These are phyloP conservation scores for Labrus mixtus DNA, from an alignment of 2,113 vertebrate genomes.

Conservation along the genomic window DNA sequence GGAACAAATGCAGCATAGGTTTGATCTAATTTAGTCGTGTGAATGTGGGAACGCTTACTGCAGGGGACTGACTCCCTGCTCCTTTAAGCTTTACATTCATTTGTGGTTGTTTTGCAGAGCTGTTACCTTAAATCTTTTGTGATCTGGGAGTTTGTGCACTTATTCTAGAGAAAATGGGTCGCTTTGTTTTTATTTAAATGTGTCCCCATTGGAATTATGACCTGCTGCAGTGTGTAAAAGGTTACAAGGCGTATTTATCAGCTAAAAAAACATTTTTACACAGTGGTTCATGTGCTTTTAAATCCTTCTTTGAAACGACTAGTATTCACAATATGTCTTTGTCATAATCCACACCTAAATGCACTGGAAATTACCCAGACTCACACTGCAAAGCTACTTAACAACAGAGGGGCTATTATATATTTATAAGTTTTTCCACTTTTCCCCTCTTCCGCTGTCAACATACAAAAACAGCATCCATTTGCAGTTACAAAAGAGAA, in stretches of 20 bases:
- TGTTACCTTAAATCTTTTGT: slow-evolving; percentile 47
- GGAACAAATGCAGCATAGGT: slow-evolving; percentile 30
- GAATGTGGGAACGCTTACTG: slow-evolving; percentile 52
- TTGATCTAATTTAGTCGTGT: slow-evolving; percentile 51
- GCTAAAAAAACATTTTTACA: neutral
- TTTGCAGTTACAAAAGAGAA: neutral
- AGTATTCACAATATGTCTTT: neutral
- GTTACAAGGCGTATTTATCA: neutral
- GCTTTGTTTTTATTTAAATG: slow-evolving; percentile 3
- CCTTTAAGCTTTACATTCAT: slow-evolving; percentile 52
- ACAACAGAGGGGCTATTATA: slow-evolving; percentile 34
- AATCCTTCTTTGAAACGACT: neutral
- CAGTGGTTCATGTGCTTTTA: neutral
- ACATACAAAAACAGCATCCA: slow-evolving; percentile 22
- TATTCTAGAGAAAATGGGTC: slow-evolving; percentile 1
- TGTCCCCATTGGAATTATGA: neutral
- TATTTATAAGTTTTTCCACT: slow-evolving; percentile 53
- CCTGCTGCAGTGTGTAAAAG: neutral
- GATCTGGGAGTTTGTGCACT: slow-evolving; percentile 42
- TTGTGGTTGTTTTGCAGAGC: slow-evolving; percentile 64
- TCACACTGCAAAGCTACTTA: neutral
- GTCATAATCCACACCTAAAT: slow-evolving; percentile 18
- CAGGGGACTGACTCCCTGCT: slow-evolving; percentile 54
- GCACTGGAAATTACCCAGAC: slow-evolving; percentile 19
- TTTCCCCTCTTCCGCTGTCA: slow-evolving; percentile 1